A percentile compares a stretch with the other conserved stretches of the same genome.
Evolutionary conservation across 2,797 vertebrate genomes (phyloP).

Genomic region (Alectoris magna): DNA sequence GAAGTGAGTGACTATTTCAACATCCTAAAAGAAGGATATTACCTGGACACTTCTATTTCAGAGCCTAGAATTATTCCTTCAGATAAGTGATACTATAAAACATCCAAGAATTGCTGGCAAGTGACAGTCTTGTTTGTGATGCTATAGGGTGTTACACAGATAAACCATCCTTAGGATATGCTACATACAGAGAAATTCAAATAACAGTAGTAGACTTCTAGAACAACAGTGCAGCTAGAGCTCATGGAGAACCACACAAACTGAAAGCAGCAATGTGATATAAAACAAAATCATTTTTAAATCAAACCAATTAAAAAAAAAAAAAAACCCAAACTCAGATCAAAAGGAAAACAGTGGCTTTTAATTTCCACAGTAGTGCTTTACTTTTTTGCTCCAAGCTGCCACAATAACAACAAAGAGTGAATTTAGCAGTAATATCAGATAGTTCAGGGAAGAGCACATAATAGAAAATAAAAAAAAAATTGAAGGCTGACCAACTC

Average conservation of each 20-base stretch:
- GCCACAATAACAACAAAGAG: not conserved
- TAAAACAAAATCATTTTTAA: not conserved
- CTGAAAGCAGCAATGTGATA: not conserved
- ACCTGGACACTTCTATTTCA: not conserved
- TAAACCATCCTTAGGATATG: not conserved
- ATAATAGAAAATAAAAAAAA: not conserved
- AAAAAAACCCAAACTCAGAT: not conserved
- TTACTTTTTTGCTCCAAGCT: not conserved
- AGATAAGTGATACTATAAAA: not conserved
- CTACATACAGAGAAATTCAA: not conserved
- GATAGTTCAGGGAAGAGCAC: not conserved
- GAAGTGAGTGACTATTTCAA: not conserved
- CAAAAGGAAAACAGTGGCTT: not conserved
- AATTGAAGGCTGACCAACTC: not conserved
- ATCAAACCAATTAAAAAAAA: not conserved
- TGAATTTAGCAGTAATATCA: not conserved
- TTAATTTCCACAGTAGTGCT: not conserved
- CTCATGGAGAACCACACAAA: not conserved
- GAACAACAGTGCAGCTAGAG: not conserved
- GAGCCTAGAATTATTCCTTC: not conserved
- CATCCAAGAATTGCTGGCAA: not conserved
- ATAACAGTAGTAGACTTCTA: not conserved
- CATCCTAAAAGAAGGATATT: not conserved
- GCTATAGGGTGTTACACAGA: not conserved
- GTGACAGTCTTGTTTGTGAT: not conserved